Conservation (phyloP, 2,888 invertebrate genomes). For the Caenorhabditis angaria region DNA sequence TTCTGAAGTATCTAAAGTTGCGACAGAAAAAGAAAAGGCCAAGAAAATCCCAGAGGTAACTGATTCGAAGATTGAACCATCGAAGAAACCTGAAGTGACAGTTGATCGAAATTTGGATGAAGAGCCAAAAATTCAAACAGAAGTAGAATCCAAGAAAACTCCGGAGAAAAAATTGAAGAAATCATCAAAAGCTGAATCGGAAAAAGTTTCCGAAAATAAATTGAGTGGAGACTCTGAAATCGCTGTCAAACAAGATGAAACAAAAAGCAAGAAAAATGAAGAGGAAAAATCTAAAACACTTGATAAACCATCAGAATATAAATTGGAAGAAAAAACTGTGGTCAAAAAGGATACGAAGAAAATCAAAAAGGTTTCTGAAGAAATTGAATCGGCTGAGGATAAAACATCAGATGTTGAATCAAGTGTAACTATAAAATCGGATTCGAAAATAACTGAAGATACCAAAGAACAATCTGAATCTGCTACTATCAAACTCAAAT, state of each 20-base stretch:
- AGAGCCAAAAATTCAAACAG: constrained; percentile 5
- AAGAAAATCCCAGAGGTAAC: constrained; percentile 17
- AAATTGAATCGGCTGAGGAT: not conserved
- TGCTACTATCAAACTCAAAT: not conserved
- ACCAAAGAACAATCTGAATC: not conserved
- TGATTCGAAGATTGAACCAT: constrained; percentile 11
- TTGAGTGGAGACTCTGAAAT: not conserved
- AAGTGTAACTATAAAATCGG: not conserved
- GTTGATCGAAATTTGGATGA: not conserved
- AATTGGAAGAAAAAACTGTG: constrained; percentile 14
- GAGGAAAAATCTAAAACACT: constrained; percentile 24
- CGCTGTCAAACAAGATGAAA: constrained; percentile 1
- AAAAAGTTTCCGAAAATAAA: constrained; percentile 7
- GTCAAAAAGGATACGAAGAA: not conserved
- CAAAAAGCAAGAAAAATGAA: constrained; percentile 12
- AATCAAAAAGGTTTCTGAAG: constrained; percentile 7
- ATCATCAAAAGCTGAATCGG: no score
- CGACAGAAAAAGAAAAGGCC: constrained; percentile 10
- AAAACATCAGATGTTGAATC: not conserved
- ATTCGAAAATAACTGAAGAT: not conserved
- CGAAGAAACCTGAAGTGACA: constrained; percentile 9
- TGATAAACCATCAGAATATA: constrained; percentile 2
- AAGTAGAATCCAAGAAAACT: constrained; percentile 1
- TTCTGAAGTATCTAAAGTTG: constrained; percentile 15
- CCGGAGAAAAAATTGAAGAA: no score